phyloP scores from a whole-genome alignment of 2,888 invertebrate species.

The Eristalinus sepulchralis region DNA sequence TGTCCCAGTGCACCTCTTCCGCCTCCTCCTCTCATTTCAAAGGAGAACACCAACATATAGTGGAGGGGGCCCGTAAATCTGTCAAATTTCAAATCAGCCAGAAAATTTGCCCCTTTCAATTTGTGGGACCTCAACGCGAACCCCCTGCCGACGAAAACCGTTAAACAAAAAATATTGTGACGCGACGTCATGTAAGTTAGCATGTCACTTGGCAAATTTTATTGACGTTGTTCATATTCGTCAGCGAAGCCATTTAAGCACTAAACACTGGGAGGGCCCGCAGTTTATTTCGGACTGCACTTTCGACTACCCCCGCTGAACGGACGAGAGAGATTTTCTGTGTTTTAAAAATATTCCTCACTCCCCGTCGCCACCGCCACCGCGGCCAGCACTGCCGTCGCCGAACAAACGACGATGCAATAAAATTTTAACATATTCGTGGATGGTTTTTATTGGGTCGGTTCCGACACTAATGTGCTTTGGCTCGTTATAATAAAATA shows the following conservation, averaged over 20 bases:
- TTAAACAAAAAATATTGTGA: not conserved
- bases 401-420: not conserved
- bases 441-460: slow-evolving; percentile 17
- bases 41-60: too few relatives aligned
- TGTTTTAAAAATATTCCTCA: not conserved
- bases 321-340: not conserved
- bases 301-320: not conserved
- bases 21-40: too few relatives aligned
- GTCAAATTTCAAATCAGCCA: too few relatives aligned
- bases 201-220: not conserved
- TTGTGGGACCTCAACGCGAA: too few relatives aligned
- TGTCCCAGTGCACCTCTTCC: too few relatives aligned
- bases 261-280: not conserved
- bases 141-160: not conserved
- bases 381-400: not conserved
- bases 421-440: slow-evolving; percentile 7
- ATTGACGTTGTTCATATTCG: not conserved
- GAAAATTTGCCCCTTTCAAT: too few relatives aligned
- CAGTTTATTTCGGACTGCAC: not conserved
- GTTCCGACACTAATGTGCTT: slow-evolving; percentile 17
- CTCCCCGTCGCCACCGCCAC: not conserved
- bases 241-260: not conserved
- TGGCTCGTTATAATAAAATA: slow-evolving; percentile 14
- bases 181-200: not conserved
- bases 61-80: too few relatives aligned